A percentile compares a stretch with the other conserved stretches of the same genome.
These are phyloP conservation scores for Harpalus rubripes DNA, from an alignment of 2,888 invertebrate genomes.

Conservation along the genomic window DNA sequence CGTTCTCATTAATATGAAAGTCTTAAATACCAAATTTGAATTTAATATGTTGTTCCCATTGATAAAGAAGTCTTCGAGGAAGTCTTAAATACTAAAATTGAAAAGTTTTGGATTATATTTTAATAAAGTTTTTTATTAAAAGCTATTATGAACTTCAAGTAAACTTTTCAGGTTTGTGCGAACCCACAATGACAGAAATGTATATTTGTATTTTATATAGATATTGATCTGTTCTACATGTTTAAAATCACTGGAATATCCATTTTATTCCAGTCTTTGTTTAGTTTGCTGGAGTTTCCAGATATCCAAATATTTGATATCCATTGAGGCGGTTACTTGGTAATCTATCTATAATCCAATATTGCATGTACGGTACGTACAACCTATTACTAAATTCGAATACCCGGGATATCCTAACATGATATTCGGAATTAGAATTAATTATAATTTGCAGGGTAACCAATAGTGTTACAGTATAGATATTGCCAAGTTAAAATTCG, in stretches of 20 bases:
- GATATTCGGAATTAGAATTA: slow-evolving; percentile 6
- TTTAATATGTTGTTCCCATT: too few relatives aligned
- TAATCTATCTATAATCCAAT: slow-evolving; percentile 7
- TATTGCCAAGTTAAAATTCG: not conserved
- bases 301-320: slow-evolving; percentile 7
- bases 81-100: too few relatives aligned
- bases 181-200: too few relatives aligned
- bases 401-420: slow-evolving; percentile 1
- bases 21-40: too few relatives aligned
- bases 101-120: too few relatives aligned
- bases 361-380: not conserved
- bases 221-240: not conserved
- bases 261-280: not conserved
- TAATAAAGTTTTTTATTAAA: too few relatives aligned
- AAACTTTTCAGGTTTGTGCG: too few relatives aligned
- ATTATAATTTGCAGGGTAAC: not conserved
- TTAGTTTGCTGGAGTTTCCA: not conserved
- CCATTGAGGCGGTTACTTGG: not conserved
- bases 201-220: too few relatives aligned
- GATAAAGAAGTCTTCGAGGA: too few relatives aligned
- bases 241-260: not conserved
- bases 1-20: too few relatives aligned
- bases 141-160: too few relatives aligned
- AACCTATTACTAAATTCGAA: not conserved
- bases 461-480: not conserved